A percentile compares a stretch with the other conserved stretches of the same genome.
Evolutionary conservation across 2,113 vertebrate genomes (phyloP).

Genomic region (Addax nasomaculatus): DNA sequence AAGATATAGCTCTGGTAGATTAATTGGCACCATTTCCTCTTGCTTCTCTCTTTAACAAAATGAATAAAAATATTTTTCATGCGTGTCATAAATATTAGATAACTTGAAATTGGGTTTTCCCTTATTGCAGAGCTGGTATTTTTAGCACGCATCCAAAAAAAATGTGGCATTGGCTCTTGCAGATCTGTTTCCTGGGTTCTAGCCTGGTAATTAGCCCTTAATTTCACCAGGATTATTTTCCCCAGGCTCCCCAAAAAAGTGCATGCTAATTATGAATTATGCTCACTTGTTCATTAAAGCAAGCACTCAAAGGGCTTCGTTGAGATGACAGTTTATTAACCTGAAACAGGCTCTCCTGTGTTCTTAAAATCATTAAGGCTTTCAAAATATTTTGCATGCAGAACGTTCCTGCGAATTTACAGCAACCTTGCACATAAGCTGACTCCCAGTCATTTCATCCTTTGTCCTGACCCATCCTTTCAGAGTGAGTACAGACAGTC

Average conservation of each 20-base stretch:
- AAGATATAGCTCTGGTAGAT: neutral
- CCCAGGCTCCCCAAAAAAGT: neutral
- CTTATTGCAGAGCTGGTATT: neutral
- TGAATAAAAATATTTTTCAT: neutral
- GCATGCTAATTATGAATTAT: neutral
- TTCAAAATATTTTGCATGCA: neutral
- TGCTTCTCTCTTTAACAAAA: neutral
- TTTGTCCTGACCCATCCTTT: too few species aligned
- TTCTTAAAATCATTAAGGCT: neutral
- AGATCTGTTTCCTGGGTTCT: neutral
- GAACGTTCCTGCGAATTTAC: neutral
- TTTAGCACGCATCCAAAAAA: neutral
- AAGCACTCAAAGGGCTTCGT: neutral
- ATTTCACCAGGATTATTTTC: neutral
- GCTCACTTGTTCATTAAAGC: neutral
- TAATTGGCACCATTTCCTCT: neutral
- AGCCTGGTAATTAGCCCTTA: neutral
- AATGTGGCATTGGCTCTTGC: neutral
- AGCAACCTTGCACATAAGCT: neutral
- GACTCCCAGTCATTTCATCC: fast-evolving
- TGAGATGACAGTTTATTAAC: neutral
- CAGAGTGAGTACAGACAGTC: too few species aligned
- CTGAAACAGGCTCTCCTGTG: neutral
- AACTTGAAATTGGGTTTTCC: neutral
- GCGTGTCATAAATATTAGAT: slow-evolving; percentile 10